Conservation (phyloP, 23 tunicate species). For the Oikopleura dioica region DNA sequence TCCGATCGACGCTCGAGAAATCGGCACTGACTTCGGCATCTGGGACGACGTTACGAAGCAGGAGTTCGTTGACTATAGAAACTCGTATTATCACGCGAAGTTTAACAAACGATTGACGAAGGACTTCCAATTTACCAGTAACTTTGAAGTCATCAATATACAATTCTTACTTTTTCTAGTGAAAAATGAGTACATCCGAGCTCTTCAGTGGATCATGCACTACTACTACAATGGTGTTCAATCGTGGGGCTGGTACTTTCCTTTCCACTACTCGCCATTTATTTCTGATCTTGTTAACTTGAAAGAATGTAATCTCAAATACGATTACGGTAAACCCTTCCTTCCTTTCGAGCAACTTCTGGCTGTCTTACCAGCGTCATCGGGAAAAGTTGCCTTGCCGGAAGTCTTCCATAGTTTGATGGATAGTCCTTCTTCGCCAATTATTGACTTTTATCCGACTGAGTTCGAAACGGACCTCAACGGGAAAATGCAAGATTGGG, state of each 20-base stretch:
- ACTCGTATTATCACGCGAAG: constrained; percentile 3
- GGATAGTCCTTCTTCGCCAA: constrained; percentile 37
- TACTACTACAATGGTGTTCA: constrained; percentile 96
- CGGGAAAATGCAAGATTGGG: constrained; percentile 98
- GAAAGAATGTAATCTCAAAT: constrained; percentile 34
- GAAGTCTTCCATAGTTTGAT: constrained; percentile 37
- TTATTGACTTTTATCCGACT: constrained; percentile 74
- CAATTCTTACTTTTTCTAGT: too few species aligned
- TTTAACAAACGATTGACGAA: neutral
- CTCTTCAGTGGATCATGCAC: constrained; percentile 93
- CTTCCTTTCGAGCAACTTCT: constrained; percentile 78
- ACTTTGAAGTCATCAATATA: too few species aligned
- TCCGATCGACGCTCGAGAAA: neutral
- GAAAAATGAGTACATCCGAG: constrained; percentile 50
- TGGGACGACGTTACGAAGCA: neutral
- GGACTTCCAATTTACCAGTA: neutral
- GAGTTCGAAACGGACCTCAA: constrained; percentile 61
- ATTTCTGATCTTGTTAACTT: constrained; percentile 50
- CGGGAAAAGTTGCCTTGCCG: constrained; percentile 67
- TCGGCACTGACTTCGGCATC: neutral
- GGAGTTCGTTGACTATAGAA: neutral
- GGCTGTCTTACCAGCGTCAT: constrained; percentile 81
- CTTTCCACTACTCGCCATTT: constrained; percentile 91
- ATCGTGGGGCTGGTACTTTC: constrained; percentile 98
- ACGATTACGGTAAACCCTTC: constrained; percentile 50